These are phyloP conservation scores for Bombus impatiens DNA, from an alignment of 1,140 invertebrate genomes.

Conservation along the genomic window DNA sequence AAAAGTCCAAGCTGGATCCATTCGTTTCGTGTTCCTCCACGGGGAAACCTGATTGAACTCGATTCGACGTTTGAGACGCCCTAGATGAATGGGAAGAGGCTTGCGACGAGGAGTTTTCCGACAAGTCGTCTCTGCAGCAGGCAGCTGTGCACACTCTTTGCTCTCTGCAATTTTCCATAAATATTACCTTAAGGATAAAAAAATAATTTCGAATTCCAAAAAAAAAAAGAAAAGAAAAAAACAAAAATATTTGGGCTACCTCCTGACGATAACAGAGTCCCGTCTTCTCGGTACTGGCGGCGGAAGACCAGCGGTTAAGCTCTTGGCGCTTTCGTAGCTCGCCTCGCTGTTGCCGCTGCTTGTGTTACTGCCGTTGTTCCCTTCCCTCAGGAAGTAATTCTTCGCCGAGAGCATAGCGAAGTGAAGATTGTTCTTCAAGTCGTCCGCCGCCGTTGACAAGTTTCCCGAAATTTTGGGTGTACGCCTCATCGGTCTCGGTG, in stretches of 20 bases:
- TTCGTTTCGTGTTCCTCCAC: conserved; percentile 73
- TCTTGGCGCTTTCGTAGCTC: conserved; percentile 83
- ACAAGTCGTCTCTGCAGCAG: conserved; percentile 79
- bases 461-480: conserved; percentile 87
- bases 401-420: conserved; percentile 84
- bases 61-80: conserved; percentile 68
- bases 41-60: conserved; percentile 72
- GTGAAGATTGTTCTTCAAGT: conserved; percentile 84
- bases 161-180: conserved; percentile 68
- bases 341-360: conserved; percentile 83
- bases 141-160: conserved; percentile 78
- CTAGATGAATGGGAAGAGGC: conserved; percentile 76
- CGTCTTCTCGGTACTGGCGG: conserved; percentile 79
- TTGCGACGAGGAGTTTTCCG: conserved; percentile 77
- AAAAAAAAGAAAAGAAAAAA: too few species aligned
- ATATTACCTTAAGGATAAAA: background rate
- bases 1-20: conserved; percentile 77
- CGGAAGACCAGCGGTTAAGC: conserved; percentile 75
- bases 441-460: conserved; percentile 86
- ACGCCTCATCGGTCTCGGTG: conserved; percentile 82
- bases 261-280: conserved; percentile 71
- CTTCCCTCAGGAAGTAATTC: conserved; percentile 78
- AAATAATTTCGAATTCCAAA: background rate
- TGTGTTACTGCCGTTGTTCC: conserved; percentile 75
- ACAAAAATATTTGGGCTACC: conserved; percentile 40